Conservation (phyloP, 2,113 vertebrate genomes). For the Oryzias celebensis region DNA sequence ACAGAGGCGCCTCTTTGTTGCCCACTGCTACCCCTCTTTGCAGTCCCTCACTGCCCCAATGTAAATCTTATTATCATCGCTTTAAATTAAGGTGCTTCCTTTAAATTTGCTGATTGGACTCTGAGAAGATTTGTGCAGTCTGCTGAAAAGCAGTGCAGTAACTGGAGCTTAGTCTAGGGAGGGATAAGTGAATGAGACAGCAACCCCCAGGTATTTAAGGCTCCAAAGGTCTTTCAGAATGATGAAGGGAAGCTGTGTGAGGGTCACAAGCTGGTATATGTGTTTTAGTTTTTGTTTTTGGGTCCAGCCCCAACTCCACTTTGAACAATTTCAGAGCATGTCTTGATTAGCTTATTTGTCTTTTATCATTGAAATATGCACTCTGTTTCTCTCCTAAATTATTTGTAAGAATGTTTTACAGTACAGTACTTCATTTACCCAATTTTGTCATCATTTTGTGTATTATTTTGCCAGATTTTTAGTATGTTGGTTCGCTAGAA, state of each 20-base stretch:
- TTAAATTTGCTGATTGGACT: conserved; percentile 52
- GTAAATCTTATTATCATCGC: conserved; percentile 49
- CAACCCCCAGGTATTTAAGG: conserved; percentile 10
- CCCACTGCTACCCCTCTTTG: neutral
- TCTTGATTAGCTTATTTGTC: neutral
- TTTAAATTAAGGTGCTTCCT: conserved; percentile 30
- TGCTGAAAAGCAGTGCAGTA: conserved; percentile 11
- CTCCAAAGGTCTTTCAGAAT: neutral
- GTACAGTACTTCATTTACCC: no score
- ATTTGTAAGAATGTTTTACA: no score
- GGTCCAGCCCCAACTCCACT: no score
- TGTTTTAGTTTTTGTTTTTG: no score
- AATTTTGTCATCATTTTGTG: no score
- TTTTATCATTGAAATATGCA: neutral
- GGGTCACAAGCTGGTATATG: neutral
- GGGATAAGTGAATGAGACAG: conserved; percentile 44
- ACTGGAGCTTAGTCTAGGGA: conserved; percentile 20
- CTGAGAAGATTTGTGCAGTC: conserved; percentile 46
- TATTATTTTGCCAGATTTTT: no score
- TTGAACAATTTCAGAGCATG: neutral
- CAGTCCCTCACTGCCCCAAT: neutral
- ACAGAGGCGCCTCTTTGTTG: neutral
- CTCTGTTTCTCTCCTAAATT: no score
- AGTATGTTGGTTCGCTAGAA: no score
- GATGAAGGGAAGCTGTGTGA: neutral